phyloP scores from a whole-genome alignment of 2,888 invertebrate genomes.

The Calameuta idolon region DNA sequence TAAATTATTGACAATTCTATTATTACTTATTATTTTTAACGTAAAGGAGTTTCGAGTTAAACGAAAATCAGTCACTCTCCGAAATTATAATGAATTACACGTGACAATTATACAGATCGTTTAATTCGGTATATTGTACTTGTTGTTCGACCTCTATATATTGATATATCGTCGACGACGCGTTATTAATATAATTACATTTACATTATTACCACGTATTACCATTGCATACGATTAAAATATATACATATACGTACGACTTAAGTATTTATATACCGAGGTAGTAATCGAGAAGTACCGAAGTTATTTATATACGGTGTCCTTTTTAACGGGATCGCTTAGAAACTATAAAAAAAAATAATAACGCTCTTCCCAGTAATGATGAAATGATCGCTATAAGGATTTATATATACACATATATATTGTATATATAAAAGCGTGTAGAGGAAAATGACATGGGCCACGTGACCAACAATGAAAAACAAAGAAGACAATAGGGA shows the following conservation, averaged over 20 bases:
- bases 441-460: not conserved
- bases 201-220: not conserved
- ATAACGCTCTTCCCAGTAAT: not conserved
- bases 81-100: not conserved
- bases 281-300: conserved; percentile 13
- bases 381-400: not conserved
- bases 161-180: not conserved
- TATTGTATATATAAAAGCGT: not conserved
- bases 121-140: not conserved
- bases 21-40: not conserved
- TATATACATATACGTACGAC: conserved; percentile 12
- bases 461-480: not conserved
- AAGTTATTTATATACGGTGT: conserved; percentile 15
- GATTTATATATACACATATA: not conserved
- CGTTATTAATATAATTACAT: not conserved
- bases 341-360: not conserved
- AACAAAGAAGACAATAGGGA: not conserved
- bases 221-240: not conserved
- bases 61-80: not conserved
- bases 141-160: not conserved
- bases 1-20: conserved; percentile 38
- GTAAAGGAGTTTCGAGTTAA: not conserved
- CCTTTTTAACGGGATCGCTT: conserved; percentile 24
- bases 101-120: not conserved
- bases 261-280: conserved; percentile 36